phyloP scores from a whole-genome alignment of 2,113 vertebrate species.

The Poecilia latipinna region DNA sequence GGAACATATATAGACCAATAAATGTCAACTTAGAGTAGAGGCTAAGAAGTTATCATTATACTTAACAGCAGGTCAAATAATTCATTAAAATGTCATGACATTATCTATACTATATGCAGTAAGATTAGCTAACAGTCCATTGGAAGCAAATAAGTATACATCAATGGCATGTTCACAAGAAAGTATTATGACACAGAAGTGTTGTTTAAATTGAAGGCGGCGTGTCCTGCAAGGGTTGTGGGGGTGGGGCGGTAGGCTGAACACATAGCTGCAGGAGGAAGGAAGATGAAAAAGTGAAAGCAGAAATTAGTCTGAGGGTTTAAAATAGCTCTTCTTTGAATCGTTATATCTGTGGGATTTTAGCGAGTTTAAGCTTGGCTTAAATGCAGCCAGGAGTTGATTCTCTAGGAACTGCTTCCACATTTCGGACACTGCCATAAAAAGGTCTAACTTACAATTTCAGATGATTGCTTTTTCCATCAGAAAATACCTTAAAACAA shows the following conservation, averaged over 20 bases:
- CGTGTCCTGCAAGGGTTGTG: too few relatives aligned
- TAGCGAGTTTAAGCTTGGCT: not conserved
- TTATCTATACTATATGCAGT: not conserved
- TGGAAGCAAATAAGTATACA: not conserved
- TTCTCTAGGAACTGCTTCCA: not conserved
- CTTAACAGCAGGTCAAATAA: too few relatives aligned
- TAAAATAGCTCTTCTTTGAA: not conserved
- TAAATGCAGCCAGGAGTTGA: not conserved
- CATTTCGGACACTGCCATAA: not conserved
- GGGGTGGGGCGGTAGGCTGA: not conserved
- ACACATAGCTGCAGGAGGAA: not conserved
- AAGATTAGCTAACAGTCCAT: not conserved
- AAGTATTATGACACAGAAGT: not conserved
- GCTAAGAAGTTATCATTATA: too few relatives aligned
- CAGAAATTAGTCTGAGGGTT: not conserved
- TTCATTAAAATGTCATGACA: too few relatives aligned
- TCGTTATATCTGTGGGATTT: not conserved
- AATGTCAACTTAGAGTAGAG: too few relatives aligned
- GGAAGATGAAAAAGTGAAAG: too few relatives aligned
- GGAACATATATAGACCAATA: not conserved
- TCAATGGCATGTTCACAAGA: not conserved
- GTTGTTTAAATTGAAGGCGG: not conserved
- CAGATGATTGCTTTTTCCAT: conserved; percentile 75
- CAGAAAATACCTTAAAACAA: conserved; percentile 85
- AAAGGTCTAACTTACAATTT: conserved; percentile 23